These are phyloP conservation scores for Brachymystax lenok DNA, from an alignment of 2,797 vertebrate species.

Conservation along the genomic window DNA sequence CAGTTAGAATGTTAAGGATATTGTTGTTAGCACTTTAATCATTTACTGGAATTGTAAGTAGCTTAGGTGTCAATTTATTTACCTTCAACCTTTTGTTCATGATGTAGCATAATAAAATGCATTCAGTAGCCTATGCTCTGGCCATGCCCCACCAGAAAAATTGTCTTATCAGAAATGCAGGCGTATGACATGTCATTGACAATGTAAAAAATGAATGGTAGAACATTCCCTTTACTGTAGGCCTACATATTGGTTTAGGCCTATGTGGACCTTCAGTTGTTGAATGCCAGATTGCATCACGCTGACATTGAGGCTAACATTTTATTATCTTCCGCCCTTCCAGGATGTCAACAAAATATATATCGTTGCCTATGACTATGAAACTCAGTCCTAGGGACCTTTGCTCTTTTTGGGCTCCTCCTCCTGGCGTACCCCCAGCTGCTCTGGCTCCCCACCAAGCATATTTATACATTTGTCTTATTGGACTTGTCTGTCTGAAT, in stretches of 20 bases:
- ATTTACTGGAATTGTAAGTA: background rate
- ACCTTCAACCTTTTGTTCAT: background rate
- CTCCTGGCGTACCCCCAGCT: background rate
- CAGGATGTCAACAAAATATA: background rate
- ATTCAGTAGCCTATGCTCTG: too few relatives aligned
- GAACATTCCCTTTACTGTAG: background rate
- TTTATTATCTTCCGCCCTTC: background rate
- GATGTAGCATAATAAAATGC: background rate
- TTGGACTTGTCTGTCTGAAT: conserved; percentile 14
- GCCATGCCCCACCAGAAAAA: too few relatives aligned
- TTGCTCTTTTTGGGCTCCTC: background rate
- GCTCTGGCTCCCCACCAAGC: conserved; percentile 1
- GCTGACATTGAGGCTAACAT: background rate
- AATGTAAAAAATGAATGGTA: background rate
- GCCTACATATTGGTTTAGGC: background rate
- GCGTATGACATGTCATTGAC: background rate
- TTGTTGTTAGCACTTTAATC: background rate
- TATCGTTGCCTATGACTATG: too few relatives aligned
- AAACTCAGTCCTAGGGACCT: too few relatives aligned
- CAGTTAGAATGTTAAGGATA: background rate
- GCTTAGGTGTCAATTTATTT: background rate
- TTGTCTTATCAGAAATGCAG: background rate
- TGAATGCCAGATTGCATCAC: background rate
- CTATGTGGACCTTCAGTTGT: background rate
- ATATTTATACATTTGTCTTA: conserved; percentile 8